Conservation (phyloP, 1,140 invertebrate genomes). For the Harpegnathos saltator region DNA sequence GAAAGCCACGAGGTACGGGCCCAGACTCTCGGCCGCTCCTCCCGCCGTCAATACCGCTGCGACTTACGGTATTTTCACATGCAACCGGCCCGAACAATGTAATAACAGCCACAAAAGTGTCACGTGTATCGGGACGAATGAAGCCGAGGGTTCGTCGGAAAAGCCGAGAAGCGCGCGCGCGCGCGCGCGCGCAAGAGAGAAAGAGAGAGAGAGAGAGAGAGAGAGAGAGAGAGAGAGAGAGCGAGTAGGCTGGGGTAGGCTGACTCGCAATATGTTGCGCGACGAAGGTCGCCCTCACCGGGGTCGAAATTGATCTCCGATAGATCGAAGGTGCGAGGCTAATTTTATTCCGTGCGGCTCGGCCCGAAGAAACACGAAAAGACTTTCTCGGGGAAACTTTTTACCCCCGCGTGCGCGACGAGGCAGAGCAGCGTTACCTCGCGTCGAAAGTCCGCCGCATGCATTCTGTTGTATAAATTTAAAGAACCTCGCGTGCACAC, state of each 20-base stretch:
- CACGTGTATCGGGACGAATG: constrained; percentile 6
- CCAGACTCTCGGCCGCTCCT: background rate
- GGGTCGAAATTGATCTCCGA: constrained; percentile 58
- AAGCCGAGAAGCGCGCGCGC: constrained; percentile 9
- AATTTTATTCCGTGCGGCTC: constrained; percentile 34
- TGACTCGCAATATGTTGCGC: constrained; percentile 21
- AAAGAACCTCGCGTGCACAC: constrained; percentile 5
- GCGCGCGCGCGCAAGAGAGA: too few relatives aligned
- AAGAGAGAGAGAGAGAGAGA: too few relatives aligned
- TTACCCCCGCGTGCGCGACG: constrained; percentile 18
- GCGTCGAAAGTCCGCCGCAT: background rate
- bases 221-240: too few relatives aligned
- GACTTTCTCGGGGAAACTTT: constrained; percentile 42
- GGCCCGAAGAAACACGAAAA: constrained; percentile 39
- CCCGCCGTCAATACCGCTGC: background rate
- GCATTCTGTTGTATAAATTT: constrained; percentile 52
- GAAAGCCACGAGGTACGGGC: too few relatives aligned
- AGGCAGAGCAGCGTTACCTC: background rate
- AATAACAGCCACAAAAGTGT: constrained; percentile 17
- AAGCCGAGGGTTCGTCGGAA: constrained; percentile 16
- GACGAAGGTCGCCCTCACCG: constrained; percentile 48
- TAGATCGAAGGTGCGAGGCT: constrained; percentile 57
- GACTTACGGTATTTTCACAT: constrained; percentile 23
- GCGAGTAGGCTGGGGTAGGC: too few relatives aligned
- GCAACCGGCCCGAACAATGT: background rate